Evolutionary conservation across 2,888 invertebrate genomes (phyloP).

Genomic region (Athalia circularis): DNA sequence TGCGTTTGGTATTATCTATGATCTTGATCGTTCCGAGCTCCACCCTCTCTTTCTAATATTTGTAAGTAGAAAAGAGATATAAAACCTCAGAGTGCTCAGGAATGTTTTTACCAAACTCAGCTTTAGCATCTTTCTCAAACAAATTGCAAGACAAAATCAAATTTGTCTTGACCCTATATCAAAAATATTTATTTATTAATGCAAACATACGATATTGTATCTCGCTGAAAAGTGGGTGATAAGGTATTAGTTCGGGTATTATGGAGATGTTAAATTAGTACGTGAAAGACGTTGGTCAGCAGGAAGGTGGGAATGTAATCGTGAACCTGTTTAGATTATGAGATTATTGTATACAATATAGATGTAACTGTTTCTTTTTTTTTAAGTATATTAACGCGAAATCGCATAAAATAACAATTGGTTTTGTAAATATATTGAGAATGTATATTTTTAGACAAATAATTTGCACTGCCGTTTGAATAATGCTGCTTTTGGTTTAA

Average conservation of each 20-base stretch:
- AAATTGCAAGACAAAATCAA: constrained; percentile 1
- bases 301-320: constrained; percentile 21
- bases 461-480: constrained; percentile 51
- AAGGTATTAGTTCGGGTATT: neutral
- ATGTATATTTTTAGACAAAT: constrained; percentile 63
- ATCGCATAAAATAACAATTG: neutral
- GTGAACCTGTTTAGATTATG: constrained; percentile 34
- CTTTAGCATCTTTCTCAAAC: no score
- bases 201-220: neutral
- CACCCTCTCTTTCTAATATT: no score
- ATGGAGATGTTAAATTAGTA: constrained; percentile 18
- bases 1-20: no score
- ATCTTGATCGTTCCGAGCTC: no score
- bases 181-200: constrained; percentile 14
- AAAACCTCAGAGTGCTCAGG: no score
- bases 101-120: no score
- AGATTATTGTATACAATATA: constrained; percentile 22
- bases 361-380: neutral
- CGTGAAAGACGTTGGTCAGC: neutral
- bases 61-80: no score
- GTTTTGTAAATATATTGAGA: constrained; percentile 58
- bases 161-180: constrained; percentile 15
- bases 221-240: neutral
- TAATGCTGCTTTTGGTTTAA: constrained; percentile 21
- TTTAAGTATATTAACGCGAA: neutral